phyloP scores from a whole-genome alignment of 1,140 invertebrate genomes.

The Chironomus tepperi region DNA sequence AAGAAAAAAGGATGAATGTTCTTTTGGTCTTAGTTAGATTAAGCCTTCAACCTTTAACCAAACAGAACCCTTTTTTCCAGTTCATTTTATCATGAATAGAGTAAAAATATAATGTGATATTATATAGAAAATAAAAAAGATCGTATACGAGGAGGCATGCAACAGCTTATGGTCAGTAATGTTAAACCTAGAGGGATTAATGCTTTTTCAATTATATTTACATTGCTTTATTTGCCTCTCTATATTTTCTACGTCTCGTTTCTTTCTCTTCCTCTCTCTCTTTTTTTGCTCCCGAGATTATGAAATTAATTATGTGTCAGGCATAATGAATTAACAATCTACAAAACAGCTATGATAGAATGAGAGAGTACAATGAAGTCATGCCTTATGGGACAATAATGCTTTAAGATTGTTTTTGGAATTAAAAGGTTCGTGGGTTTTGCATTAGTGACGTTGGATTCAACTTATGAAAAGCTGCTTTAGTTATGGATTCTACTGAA shows the following conservation, averaged over 20 bases:
- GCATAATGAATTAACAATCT: conserved; percentile 20
- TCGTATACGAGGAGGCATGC: neutral
- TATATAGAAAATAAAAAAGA: neutral
- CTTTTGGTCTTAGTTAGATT: neutral
- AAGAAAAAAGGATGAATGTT: no score
- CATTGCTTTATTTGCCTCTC: neutral
- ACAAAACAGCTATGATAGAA: neutral
- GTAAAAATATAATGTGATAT: no score
- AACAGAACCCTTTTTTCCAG: neutral
- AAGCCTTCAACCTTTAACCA: conserved; percentile 6
- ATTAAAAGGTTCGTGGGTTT: neutral
- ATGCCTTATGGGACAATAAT: neutral
- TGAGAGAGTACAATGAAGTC: neutral
- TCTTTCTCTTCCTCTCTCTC: neutral
- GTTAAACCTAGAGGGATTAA: conserved; percentile 9
- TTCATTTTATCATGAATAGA: neutral
- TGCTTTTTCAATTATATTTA: conserved; percentile 21
- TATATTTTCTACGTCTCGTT: no score
- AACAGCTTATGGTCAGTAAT: conserved; percentile 8
- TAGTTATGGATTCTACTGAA: no score
- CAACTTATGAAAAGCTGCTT: no score
- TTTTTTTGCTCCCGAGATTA: neutral
- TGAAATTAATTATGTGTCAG: conserved; percentile 23
- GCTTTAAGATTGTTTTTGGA: neutral
- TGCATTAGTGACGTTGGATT: no score